Conservation (phyloP, 1,140 invertebrate species). For the Chionoecetes opilio region DNA sequence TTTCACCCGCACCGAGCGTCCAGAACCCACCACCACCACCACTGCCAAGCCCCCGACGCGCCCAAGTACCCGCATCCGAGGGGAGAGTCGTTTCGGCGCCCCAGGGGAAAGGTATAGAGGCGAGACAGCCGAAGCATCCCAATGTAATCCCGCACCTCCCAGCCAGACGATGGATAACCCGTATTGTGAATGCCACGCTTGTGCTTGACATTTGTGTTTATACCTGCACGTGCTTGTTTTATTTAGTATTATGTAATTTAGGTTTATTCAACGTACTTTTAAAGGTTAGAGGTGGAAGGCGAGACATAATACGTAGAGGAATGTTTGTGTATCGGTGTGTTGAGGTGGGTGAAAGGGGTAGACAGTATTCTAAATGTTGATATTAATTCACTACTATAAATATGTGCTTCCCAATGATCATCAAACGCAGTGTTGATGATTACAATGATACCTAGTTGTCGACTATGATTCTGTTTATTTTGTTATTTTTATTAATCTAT, state of each 20-base stretch:
- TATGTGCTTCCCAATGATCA: too few relatives aligned
- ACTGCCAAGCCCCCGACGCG: conserved; percentile 78
- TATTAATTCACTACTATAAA: too few relatives aligned
- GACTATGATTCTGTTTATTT: too few relatives aligned
- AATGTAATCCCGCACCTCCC: not conserved
- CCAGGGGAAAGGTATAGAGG: conserved; percentile 8
- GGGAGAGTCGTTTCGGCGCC: not conserved
- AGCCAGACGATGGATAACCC: not conserved
- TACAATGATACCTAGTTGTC: too few relatives aligned
- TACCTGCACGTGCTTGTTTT: not conserved
- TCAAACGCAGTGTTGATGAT: not conserved
- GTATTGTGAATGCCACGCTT: conserved; percentile 1
- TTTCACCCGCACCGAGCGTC: not conserved
- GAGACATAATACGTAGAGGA: too few relatives aligned
- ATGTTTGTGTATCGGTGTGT: too few relatives aligned
- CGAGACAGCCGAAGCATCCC: not conserved
- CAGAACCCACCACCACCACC: conserved; percentile 79
- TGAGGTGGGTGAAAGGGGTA: too few relatives aligned
- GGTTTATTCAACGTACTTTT: not conserved
- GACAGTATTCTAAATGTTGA: too few relatives aligned
- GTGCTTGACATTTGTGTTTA: not conserved
- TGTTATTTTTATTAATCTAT: too few relatives aligned
- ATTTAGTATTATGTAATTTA: not conserved
- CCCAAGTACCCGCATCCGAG: not conserved
- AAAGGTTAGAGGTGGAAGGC: not conserved